These are phyloP conservation scores for Cerastis leucographa DNA, from an alignment of 2,888 invertebrate genomes.

Conservation along the genomic window DNA sequence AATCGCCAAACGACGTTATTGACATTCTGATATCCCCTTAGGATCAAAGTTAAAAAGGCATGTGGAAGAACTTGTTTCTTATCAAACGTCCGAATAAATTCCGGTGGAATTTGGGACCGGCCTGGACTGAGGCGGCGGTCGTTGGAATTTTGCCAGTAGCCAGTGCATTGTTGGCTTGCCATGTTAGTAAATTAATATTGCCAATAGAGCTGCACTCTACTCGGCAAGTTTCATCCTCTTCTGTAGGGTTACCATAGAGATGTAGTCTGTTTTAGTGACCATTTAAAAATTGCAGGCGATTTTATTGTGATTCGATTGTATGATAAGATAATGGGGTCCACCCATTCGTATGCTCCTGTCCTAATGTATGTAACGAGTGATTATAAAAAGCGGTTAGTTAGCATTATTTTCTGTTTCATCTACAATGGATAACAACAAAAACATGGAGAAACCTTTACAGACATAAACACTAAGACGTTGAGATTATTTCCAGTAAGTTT, in stretches of 20 bases:
- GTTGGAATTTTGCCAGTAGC: slow-evolving; percentile 84
- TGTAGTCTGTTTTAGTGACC: neutral
- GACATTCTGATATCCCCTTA: slow-evolving; percentile 62
- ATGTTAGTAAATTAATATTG: slow-evolving; percentile 87
- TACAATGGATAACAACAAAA: slow-evolving; percentile 18
- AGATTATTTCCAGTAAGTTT: slow-evolving; percentile 33
- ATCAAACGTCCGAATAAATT: slow-evolving; percentile 78
- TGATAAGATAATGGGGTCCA: neutral
- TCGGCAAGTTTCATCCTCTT: slow-evolving; percentile 70
- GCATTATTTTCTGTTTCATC: slow-evolving; percentile 18
- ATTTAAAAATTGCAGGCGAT: neutral
- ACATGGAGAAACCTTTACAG: slow-evolving; percentile 9
- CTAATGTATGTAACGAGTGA: neutral
- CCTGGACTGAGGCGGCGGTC: slow-evolving; percentile 69
- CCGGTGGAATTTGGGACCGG: slow-evolving; percentile 73
- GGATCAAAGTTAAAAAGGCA: slow-evolving; percentile 68
- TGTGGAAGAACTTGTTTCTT: slow-evolving; percentile 72
- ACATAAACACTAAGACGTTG: slow-evolving; percentile 32
- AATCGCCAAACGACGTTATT: slow-evolving; percentile 48
- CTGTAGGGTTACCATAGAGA: slow-evolving; percentile 33
- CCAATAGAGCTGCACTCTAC: slow-evolving; percentile 78
- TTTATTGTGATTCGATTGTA: neutral
- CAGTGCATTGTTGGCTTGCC: slow-evolving; percentile 82
- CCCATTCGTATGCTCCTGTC: neutral
- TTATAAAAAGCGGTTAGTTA: no score